Evolutionary conservation across 1,140 invertebrate species (phyloP), one percentile per base, ranked within the genome.

Genomic region (Rhopalosiphum maidis): DNA sequence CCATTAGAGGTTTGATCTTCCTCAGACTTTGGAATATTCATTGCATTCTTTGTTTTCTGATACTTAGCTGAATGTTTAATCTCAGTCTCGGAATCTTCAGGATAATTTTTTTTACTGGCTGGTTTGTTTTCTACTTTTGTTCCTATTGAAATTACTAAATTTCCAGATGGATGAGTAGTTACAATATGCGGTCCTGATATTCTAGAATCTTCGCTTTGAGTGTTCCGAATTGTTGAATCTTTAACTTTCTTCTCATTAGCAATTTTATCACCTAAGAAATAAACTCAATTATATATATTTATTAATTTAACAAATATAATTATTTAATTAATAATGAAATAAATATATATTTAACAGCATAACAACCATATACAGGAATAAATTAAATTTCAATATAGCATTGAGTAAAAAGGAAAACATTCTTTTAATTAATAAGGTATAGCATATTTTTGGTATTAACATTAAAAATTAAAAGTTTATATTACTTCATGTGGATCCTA

Each of bases 91-190:
- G 48, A 21, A 54, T 92, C 48, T 7, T 91, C n/a, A 35, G 21
- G 11, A 55, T 55, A 25, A 37, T 54, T 83, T 51, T 93, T 93
- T 48, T 93, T 93, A 51, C 22, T 86, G n/a, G 48, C 15, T n/a
- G 91, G 8, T 43, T 7, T 93, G 15, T 41, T 93, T 86, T 93
- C 77, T 7, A 54, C 35, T 86, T 93, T 93, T 54, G 91, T 55
- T 43, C 91, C 91, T 43, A 93, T 85, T n/a, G 91, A 93, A 54
- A 93, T 93, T 8, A 93, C 35, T 85, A 93, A 86, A 83, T 85
- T 93, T n/a, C 91, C 91, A 86, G 77, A 85, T 22, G 82, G 91
- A 54, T 85, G 43, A 35, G 46, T 83, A 41, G 91, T 25, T 54
- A 93, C 91, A 86, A 93, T 43, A 54, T 93, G 91, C 8, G 82